Conservation (phyloP, 2,113 vertebrate genomes). For the Upupa epops region DNA sequence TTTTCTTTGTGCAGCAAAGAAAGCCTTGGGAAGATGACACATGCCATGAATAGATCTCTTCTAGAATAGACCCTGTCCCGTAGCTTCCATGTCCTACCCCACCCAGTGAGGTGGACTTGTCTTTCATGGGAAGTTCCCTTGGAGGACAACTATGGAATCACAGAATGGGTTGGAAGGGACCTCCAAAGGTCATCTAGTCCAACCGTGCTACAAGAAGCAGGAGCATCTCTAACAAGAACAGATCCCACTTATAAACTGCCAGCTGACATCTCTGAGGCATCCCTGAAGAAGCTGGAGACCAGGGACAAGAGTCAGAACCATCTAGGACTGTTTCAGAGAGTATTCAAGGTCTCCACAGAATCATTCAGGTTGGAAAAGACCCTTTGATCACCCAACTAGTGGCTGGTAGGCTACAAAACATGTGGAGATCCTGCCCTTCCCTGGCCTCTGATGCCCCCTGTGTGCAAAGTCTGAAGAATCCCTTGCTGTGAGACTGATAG, state of each 20-base stretch:
- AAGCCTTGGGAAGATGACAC: neutral
- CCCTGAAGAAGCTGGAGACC: neutral
- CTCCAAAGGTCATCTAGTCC: too few relatives aligned
- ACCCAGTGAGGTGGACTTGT: fast-evolving
- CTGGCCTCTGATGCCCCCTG: neutral
- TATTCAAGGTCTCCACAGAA: neutral
- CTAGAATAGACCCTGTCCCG: neutral
- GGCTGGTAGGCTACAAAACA: neutral
- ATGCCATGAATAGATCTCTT: neutral
- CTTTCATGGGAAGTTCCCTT: neutral
- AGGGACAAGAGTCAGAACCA: neutral
- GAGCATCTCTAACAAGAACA: too few relatives aligned
- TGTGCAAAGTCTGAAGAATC: neutral
- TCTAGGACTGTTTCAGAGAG: neutral
- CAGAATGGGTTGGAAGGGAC: too few relatives aligned
- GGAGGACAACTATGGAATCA: neutral
- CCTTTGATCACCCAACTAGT: too few relatives aligned
- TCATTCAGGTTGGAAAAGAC: too few relatives aligned
- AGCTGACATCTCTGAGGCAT: neutral
- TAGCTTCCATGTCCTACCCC: neutral
- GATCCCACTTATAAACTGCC: neutral
- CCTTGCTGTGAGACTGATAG: neutral
- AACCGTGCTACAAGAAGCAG: too few relatives aligned
- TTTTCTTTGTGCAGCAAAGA: neutral
- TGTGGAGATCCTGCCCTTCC: neutral